Conservation (phyloP, 2,113 vertebrate species). For the Podilymbus podiceps region DNA sequence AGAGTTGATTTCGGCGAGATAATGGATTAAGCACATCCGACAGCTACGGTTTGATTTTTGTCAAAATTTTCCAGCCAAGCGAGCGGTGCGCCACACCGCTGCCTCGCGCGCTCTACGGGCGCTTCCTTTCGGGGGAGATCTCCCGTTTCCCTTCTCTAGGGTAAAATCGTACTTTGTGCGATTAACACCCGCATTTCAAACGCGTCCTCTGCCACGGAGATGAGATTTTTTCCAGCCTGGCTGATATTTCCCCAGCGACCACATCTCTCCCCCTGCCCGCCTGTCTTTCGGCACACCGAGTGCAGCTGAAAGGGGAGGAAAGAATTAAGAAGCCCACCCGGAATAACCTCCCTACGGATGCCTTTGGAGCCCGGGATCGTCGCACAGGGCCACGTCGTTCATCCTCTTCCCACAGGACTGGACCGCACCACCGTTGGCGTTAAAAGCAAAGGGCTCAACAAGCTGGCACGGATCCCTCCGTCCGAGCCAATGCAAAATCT, state of each 20-base stretch:
- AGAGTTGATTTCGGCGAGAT: conserved; percentile 45
- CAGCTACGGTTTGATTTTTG: background rate
- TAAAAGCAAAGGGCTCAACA: background rate
- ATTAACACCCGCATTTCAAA: background rate
- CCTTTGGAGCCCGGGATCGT: fast-evolving
- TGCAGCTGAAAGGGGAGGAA: background rate
- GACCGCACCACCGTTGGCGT: fast-evolving
- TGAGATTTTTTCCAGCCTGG: background rate
- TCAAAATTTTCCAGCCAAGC: background rate
- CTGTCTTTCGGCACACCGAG: background rate
- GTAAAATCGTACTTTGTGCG: background rate
- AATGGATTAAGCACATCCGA: conserved; percentile 30
- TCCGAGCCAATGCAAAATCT: fast-evolving
- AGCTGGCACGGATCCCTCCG: fast-evolving
- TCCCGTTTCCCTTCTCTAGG: background rate
- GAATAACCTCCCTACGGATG: fast-evolving
- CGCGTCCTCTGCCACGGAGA: background rate
- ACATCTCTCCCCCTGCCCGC: background rate
- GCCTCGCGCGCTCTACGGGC: fast-evolving
- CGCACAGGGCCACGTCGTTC: fast-evolving
- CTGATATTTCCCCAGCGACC: background rate
- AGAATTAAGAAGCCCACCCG: too few relatives aligned
- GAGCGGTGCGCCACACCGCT: fast-evolving
- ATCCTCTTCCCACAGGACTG: fast-evolving
- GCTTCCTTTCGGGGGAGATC: fast-evolving